These are phyloP conservation scores for Psammodynastes pulverulentus DNA, from an alignment of 2,113 vertebrate species.

Conservation along the genomic window DNA sequence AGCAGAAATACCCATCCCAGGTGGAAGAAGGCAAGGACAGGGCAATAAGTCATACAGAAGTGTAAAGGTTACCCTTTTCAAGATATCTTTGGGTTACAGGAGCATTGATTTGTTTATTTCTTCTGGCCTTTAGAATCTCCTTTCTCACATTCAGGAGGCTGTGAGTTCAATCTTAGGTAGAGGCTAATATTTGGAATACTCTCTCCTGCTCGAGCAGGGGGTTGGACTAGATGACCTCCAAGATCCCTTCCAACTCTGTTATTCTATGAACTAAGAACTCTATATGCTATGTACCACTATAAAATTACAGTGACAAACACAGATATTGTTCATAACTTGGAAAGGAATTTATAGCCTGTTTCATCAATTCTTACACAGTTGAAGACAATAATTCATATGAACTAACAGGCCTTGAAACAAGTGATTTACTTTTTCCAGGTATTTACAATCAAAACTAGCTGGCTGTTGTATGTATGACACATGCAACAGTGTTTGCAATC, in stretches of 20 bases:
- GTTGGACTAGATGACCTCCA: too few species aligned
- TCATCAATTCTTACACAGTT: background rate
- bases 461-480: background rate
- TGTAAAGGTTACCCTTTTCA: background rate
- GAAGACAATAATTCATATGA: background rate
- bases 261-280: too few species aligned
- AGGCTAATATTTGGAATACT: too few species aligned
- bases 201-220: too few species aligned
- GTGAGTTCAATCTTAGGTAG: too few species aligned
- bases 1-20: background rate
- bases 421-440: background rate
- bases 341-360: background rate
- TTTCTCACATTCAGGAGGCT: too few species aligned
- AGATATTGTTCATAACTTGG: background rate
- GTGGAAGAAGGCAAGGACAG: background rate
- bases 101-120: background rate
- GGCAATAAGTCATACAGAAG: background rate
- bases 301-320: background rate
- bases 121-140: background rate
- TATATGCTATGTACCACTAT: background rate
- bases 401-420: background rate
- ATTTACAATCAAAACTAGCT: background rate
- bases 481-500: background rate
- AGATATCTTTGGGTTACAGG: background rate
- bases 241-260: too few species aligned